These are phyloP conservation scores for Steatornis caripensis DNA, from an alignment of 2,113 vertebrate genomes.

Conservation along the genomic window DNA sequence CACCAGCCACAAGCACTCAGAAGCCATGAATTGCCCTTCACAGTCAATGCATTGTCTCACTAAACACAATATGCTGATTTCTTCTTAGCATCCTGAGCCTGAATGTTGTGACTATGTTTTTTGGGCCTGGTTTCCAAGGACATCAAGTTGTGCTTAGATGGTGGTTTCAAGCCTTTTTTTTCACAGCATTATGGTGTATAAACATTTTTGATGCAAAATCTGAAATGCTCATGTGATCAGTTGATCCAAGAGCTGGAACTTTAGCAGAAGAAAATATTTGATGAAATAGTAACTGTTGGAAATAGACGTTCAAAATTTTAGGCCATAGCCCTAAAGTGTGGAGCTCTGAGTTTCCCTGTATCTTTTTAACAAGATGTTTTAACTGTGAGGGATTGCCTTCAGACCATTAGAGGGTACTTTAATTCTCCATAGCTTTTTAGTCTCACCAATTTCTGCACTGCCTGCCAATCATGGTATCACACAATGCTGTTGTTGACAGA, in stretches of 20 bases:
- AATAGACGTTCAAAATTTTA: not conserved
- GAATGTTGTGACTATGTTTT: not conserved
- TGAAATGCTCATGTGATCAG: not conserved
- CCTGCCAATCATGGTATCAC: not conserved
- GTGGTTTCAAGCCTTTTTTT: not conserved
- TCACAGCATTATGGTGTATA: not conserved
- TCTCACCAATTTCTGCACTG: not conserved
- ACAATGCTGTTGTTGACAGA: not conserved
- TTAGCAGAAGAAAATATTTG: not conserved
- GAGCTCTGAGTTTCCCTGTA: not conserved
- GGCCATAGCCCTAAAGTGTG: not conserved
- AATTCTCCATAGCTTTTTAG: not conserved
- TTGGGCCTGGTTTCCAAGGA: not conserved
- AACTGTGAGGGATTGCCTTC: not conserved
- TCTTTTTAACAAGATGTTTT: not conserved
- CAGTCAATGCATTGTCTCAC: not conserved
- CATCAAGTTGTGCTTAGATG: not conserved
- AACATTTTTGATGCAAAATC: not conserved
- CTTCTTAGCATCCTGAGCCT: not conserved
- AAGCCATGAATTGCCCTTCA: not conserved
- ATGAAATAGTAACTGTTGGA: not conserved
- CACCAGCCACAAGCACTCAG: not conserved
- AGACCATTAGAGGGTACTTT: not conserved
- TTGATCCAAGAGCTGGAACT: not conserved
- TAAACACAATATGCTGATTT: not conserved